These are phyloP conservation scores for Ardeotis arabs DNA, from an alignment of 2,113 vertebrate species.

Conservation along the genomic window DNA sequence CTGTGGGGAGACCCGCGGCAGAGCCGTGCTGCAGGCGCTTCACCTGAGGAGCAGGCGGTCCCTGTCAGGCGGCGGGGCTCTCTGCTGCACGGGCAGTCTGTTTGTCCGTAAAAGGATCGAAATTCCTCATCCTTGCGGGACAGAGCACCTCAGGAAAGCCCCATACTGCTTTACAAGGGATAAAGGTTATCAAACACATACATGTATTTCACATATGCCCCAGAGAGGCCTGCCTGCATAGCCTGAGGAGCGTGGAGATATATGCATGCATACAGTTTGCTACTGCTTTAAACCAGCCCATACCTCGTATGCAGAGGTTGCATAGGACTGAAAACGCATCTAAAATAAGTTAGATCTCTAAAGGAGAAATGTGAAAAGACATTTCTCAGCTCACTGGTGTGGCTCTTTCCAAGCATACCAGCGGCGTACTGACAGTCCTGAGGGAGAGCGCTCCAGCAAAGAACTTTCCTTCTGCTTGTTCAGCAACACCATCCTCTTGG, in stretches of 20 bases:
- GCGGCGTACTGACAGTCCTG: fast-evolving
- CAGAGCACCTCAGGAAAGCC: background rate
- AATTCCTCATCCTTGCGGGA: background rate
- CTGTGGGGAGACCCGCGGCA: no score
- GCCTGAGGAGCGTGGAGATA: fast-evolving
- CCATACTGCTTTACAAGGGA: fast-evolving
- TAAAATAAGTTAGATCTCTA: background rate
- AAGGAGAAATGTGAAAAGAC: background rate
- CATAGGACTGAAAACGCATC: fast-evolving
- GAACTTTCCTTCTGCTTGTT: fast-evolving
- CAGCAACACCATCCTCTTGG: fast-evolving
- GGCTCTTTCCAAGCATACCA: fast-evolving
- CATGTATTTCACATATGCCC: fast-evolving
- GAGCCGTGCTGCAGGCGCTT: fast-evolving
- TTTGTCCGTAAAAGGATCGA: no score
- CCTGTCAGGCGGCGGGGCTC: fast-evolving
- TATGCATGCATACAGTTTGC: fast-evolving
- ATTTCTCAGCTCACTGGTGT: fast-evolving
- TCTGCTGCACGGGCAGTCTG: fast-evolving
- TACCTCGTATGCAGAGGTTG: background rate
- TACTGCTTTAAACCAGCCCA: fast-evolving
- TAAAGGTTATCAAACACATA: no score
- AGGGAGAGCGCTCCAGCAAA: fast-evolving
- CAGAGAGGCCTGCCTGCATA: background rate
- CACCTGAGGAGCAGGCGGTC: fast-evolving